Conservation (phyloP, 2,797 vertebrate genomes). For the Forpus xanthops region DNA sequence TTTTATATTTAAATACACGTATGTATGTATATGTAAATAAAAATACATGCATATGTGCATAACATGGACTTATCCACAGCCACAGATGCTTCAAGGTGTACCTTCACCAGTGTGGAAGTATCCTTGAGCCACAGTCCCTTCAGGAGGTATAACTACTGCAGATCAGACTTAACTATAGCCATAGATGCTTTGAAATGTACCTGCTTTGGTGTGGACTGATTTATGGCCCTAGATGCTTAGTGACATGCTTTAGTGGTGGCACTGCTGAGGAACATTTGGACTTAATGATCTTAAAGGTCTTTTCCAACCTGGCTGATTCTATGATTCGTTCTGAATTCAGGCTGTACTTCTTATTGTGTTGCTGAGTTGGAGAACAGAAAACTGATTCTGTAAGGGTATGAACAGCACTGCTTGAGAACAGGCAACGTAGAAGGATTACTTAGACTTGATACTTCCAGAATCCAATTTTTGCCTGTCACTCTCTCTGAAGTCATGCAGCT, state of each 20-base stretch:
- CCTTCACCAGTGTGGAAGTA: not conserved
- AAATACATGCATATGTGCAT: not conserved
- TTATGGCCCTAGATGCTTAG: not conserved
- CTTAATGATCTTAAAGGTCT: not conserved
- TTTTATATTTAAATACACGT: not conserved
- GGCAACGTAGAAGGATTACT: not conserved
- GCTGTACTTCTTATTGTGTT: not conserved
- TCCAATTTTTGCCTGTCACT: not conserved
- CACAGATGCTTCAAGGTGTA: not conserved
- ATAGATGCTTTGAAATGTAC: not conserved
- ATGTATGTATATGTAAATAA: not conserved
- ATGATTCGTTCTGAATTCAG: not conserved
- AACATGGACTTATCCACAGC: not conserved
- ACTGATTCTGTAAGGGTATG: not conserved
- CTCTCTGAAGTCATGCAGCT: not conserved
- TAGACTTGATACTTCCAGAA: not conserved
- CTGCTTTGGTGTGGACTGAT: not conserved
- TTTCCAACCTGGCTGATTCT: not conserved
- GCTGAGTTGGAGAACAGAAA: not conserved
- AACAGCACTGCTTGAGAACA: not conserved
- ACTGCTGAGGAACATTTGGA: not conserved
- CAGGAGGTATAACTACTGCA: not conserved
- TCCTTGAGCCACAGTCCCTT: not conserved
- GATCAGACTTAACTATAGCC: not conserved
- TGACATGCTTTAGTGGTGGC: not conserved